Percentiles rank a stretch among this genome's conserved stretches.
Conservation (phyloP, 2,113 vertebrate species). For the Lepus europaeus region DNA sequence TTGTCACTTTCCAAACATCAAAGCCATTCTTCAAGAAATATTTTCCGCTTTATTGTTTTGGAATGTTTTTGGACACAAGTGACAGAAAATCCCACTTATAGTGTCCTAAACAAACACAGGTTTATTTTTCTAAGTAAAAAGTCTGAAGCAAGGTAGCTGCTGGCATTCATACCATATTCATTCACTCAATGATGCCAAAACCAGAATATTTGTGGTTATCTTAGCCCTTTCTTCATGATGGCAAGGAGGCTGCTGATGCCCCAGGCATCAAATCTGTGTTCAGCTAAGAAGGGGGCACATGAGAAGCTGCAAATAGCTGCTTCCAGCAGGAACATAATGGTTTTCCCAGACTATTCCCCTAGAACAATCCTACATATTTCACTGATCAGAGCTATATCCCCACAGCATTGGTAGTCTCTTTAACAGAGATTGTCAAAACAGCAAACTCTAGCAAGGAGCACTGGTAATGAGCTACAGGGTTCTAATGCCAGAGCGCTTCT, state of each 20-base stretch:
- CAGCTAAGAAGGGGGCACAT: background rate
- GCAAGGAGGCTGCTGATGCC: background rate
- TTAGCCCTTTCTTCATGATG: background rate
- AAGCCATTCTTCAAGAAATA: background rate
- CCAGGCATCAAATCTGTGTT: background rate
- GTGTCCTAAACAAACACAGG: background rate
- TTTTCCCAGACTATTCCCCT: background rate
- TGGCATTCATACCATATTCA: background rate
- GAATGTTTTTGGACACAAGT: background rate
- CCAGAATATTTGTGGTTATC: background rate
- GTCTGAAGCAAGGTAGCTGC: background rate
- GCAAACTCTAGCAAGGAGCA: background rate
- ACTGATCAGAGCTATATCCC: background rate
- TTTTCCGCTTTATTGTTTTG: background rate
- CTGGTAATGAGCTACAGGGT: background rate
- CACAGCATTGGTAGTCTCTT: background rate
- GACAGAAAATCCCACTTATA: background rate
- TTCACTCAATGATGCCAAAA: background rate
- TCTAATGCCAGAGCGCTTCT: too few species aligned
- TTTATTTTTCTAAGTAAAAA: background rate
- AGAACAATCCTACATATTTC: background rate
- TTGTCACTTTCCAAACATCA: background rate
- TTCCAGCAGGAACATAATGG: background rate
- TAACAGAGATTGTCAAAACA: background rate
- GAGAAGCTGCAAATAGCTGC: background rate